Evolutionary conservation across 2,797 vertebrate species (phyloP).

Genomic region (Morus bassanus): DNA sequence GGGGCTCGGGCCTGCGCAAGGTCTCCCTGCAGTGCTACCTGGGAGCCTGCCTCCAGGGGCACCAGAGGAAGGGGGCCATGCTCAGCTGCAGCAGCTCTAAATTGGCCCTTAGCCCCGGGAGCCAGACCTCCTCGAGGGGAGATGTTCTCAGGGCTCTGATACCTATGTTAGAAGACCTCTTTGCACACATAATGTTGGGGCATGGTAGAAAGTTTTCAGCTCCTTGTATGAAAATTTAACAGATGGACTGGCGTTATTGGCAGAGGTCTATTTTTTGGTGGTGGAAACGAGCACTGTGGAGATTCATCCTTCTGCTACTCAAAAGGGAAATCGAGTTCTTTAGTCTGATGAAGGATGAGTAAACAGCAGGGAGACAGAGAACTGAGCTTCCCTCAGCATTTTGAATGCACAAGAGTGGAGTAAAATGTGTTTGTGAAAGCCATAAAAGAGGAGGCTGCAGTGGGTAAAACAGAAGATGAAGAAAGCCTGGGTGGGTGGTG

Average conservation of each 20-base stretch:
- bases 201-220: not conserved
- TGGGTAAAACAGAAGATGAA: not conserved
- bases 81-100: not conserved
- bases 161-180: not conserved
- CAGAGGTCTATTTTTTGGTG: not conserved
- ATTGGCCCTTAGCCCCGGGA: not conserved
- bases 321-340: not conserved
- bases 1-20: not conserved
- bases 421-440: not conserved
- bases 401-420: not conserved
- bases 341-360: not conserved
- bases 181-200: not conserved
- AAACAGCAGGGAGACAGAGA: not conserved
- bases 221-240: not conserved
- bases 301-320: not conserved
- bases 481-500: not conserved
- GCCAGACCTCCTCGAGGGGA: not conserved
- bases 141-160: not conserved
- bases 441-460: not conserved
- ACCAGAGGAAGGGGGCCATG: not conserved
- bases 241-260: not conserved
- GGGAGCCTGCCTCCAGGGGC: not conserved
- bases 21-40: no score
- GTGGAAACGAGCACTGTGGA: not conserved
- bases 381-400: not conserved